Evolutionary conservation across 2,797 vertebrate genomes (phyloP).

Genomic region (Pseudochirops corinnae): DNA sequence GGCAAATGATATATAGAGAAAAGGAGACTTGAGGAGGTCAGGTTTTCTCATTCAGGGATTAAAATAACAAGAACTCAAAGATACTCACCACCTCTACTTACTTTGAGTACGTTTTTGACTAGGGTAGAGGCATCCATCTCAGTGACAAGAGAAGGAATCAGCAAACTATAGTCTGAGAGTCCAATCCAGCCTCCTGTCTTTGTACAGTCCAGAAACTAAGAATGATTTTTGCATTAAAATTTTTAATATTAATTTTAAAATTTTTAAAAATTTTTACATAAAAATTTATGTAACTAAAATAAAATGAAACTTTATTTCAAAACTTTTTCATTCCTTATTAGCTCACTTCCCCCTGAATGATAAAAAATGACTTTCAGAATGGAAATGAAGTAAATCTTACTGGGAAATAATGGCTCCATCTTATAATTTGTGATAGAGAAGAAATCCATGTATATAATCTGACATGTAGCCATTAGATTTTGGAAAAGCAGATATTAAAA

Average conservation of each 20-base stretch:
- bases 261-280: no score
- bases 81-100: not conserved
- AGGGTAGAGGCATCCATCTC: not conserved
- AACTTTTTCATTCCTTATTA: not conserved
- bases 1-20: not conserved
- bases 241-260: no score
- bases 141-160: not conserved
- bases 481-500: not conserved
- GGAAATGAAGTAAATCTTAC: not conserved
- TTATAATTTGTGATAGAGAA: not conserved
- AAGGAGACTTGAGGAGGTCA: not conserved
- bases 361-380: not conserved
- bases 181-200: not conserved
- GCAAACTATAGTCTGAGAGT: no score
- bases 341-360: not conserved
- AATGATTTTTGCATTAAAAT: no score
- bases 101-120: not conserved
- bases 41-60: not conserved
- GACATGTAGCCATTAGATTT: not conserved
- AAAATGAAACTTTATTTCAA: not conserved
- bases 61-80: not conserved
- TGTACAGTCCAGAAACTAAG: not conserved
- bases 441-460: not conserved
- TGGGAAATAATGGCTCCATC: not conserved
- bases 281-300: not conserved